Base-by-base conservation (phyloP, 2,888 invertebrate species). In the Aquatica leii region DNA sequence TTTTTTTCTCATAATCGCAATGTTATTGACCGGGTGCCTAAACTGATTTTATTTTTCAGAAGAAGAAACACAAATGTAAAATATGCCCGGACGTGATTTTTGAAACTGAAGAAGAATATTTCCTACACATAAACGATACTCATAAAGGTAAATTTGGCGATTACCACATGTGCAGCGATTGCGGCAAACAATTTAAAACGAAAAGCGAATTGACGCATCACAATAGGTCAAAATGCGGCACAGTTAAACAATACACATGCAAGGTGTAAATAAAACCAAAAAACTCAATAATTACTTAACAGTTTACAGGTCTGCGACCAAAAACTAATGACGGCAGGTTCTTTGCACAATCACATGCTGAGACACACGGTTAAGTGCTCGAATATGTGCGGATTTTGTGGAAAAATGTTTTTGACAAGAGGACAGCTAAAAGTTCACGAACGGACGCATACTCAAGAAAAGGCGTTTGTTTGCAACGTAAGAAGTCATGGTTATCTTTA, bases 141-240 rank as follows among this genome's bases (percentile, higher is more conserved):
- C 84, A 84, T 64, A 73, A 82, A 62, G 82, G 82, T 3, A 74
- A 78, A 17, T 69, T 79, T 60, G 69, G 77, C 0, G 77, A 77
- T 50, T 75, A 76, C 57, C 77, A 76, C 48, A 79, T 81, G 48
- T 82, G 83, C 65, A 81, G 80, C 46, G 80, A 80, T 63, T 84
- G 83, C 71, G 82, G 82, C 1, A 78, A 79, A 61, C 80, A 81
- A 55, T 83, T 82, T 68, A 81, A 79, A 62, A 80, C 81, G 0
- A 75, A 79, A 64, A 77, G 78, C 54, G 80, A 82, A 20, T 76
- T 81, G 21, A 77, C 78, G 5, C 76, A 73, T 20, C 78, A 79
- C 59, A 75, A 73, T 18, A 71, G 71, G 50, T 83, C 83, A 1
- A 78, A 82, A 71, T 84, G 84, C 72, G 83, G 82, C n/a, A 80